These are phyloP conservation scores for Mellivora capensis DNA, from an alignment of 2,113 vertebrate species.

Conservation along the genomic window DNA sequence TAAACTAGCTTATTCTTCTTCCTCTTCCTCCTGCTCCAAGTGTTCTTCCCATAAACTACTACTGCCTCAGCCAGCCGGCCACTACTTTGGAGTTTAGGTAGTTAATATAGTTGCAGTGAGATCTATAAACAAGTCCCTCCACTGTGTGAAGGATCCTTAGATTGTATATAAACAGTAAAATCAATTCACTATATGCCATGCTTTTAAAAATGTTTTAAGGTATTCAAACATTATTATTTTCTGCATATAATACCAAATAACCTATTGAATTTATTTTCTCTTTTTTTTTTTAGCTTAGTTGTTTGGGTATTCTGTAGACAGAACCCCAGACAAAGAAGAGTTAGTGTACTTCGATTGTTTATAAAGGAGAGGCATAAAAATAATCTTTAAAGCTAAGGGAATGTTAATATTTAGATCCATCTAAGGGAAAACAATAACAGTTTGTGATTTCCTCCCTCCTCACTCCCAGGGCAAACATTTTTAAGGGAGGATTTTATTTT, in stretches of 20 bases:
- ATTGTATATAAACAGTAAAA: slow-evolving; percentile 26
- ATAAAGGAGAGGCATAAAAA: slow-evolving; percentile 68
- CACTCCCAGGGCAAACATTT: slow-evolving; percentile 55
- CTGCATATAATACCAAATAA: slow-evolving; percentile 48
- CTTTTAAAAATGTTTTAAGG: slow-evolving; percentile 41
- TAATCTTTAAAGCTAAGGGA: slow-evolving; percentile 70
- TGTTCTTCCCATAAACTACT: not conserved
- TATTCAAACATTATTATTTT: slow-evolving; percentile 63
- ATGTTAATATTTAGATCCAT: slow-evolving; percentile 77
- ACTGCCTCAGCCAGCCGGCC: not conserved
- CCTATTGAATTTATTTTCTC: slow-evolving; percentile 44
- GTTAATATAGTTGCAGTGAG: not conserved
- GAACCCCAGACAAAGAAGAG: slow-evolving; percentile 52
- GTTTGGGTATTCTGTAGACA: slow-evolving; percentile 64
- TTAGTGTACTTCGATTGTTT: slow-evolving; percentile 51
- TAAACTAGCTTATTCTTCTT: not conserved
- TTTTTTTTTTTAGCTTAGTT: not conserved
- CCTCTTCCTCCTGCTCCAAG: not conserved
- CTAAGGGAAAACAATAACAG: slow-evolving; percentile 62
- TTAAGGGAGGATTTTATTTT: slow-evolving; percentile 59
- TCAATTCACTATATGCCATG: slow-evolving; percentile 26
- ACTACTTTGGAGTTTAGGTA: not conserved
- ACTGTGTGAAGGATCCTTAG: not conserved
- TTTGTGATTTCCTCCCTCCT: slow-evolving; percentile 65
- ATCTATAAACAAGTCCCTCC: not conserved